Conservation (phyloP, 2,888 invertebrate species). For the Amphipyra tragopoginis region DNA sequence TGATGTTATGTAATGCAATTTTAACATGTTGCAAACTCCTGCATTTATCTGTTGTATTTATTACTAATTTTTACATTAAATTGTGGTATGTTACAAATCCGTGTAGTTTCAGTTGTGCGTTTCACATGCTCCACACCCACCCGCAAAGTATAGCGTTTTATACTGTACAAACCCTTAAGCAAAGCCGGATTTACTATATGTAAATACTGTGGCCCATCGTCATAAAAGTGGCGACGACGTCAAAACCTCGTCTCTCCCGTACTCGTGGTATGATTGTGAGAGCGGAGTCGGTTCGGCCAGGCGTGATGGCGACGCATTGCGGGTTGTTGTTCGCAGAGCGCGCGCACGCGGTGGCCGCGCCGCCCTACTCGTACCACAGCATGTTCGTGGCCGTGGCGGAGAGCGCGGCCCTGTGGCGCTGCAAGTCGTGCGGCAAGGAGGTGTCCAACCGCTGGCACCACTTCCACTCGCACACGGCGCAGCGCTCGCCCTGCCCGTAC, state of each 20-base stretch:
- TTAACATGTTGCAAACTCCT: conserved; percentile 91
- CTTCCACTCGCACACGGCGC: conserved; percentile 95
- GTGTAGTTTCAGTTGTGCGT: conserved; percentile 89
- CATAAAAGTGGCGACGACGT: conserved; percentile 5
- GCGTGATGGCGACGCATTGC: conserved; percentile 47
- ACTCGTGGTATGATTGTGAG: conserved; percentile 8
- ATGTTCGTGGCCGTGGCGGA: conserved; percentile 94
- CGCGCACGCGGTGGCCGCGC: conserved; percentile 67
- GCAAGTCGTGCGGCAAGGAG: conserved; percentile 95
- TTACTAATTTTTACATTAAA: conserved; percentile 93
- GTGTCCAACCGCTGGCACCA: conserved; percentile 97
- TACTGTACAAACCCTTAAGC: conserved; percentile 52
- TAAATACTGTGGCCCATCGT: conserved; percentile 23
- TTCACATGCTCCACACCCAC: conserved; percentile 79
- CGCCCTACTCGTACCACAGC: conserved; percentile 94
- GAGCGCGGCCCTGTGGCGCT: conserved; percentile 94
- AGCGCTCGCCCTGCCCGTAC: conserved; percentile 95
- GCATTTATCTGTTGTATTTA: conserved; percentile 92
- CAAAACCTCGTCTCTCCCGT: conserved; percentile 9
- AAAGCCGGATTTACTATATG: conserved; percentile 41
- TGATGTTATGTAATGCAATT: conserved; percentile 91
- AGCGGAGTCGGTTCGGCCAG: conserved; percentile 37
- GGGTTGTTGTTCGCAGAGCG: conserved; percentile 77
- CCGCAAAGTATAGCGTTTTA: conserved; percentile 66
- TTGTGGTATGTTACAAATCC: conserved; percentile 92